Evolutionary conservation across 2,797 vertebrate species (phyloP).

Genomic region (Xenentodon cancila): DNA sequence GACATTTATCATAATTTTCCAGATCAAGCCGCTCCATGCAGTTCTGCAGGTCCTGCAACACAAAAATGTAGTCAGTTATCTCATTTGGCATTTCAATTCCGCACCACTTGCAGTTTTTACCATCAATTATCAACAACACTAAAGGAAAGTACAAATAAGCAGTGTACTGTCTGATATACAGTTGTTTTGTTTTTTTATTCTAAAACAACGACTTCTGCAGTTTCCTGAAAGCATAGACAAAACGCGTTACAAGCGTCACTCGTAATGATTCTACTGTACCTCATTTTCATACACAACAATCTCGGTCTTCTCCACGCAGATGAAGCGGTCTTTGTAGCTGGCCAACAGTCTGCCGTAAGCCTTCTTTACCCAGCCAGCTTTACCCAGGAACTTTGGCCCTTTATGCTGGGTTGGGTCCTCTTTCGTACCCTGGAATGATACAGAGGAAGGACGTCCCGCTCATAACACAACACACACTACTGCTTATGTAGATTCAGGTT

Average conservation of each 20-base stretch:
- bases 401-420: conserved; percentile 81
- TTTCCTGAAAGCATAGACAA: background rate
- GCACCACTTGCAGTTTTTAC: background rate
- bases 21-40: conserved; percentile 91
- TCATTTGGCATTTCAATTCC: conserved; percentile 7
- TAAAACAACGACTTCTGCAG: background rate
- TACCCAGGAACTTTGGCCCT: conserved; percentile 74
- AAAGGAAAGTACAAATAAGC: too few relatives aligned
- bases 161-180: too few relatives aligned
- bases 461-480: background rate
- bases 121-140: background rate
- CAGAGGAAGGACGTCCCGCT: conserved; percentile 53
- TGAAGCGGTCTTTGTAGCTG: conserved; percentile 91
- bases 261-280: conserved; percentile 31
- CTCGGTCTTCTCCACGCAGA: conserved; percentile 89
- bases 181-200: too few relatives aligned
- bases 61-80: conserved; percentile 10
- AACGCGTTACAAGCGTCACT: background rate
- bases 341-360: conserved; percentile 86
- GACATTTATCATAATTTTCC: conserved; percentile 93
- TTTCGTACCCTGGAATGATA: conserved; percentile 78
- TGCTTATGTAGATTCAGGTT: too few relatives aligned
- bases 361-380: conserved; percentile 95
- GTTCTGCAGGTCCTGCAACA: conserved; percentile 87
- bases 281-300: conserved; percentile 90